phyloP scores from a whole-genome alignment of 2,797 vertebrate species.

The Scolopax rusticola region DNA sequence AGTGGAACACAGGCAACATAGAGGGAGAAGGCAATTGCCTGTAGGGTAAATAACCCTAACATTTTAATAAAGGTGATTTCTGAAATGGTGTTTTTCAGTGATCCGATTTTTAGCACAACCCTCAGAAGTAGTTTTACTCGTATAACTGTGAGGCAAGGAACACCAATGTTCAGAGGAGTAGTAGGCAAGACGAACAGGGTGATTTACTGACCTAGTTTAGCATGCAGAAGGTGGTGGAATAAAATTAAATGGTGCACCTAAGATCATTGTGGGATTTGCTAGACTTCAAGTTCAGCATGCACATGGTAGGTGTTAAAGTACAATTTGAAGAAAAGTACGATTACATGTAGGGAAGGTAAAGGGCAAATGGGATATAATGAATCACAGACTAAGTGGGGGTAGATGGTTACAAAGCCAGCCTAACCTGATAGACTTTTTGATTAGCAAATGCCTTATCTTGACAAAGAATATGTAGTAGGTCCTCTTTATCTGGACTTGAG shows the following conservation, averaged over 20 bases:
- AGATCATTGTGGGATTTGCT: background rate
- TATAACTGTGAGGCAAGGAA: background rate
- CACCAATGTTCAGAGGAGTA: background rate
- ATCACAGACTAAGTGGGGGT: background rate
- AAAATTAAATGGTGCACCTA: background rate
- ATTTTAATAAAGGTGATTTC: background rate
- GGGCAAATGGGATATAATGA: background rate
- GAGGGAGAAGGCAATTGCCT: background rate
- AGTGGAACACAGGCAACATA: fast-evolving
- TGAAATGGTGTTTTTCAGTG: background rate
- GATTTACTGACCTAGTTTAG: background rate
- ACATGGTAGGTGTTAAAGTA: background rate
- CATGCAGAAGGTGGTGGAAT: background rate
- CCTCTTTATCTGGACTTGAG: background rate
- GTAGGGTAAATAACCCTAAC: background rate
- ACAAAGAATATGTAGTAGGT: background rate
- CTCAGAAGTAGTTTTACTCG: background rate
- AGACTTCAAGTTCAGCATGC: background rate
- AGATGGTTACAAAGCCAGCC: background rate
- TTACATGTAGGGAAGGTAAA: background rate
- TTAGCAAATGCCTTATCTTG: background rate
- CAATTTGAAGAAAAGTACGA: background rate
- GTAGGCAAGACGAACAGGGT: background rate
- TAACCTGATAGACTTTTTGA: background rate
- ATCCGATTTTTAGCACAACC: background rate